Base-by-base conservation (phyloP, 2,888 invertebrate species). In the Andrena bicolor region DNA sequence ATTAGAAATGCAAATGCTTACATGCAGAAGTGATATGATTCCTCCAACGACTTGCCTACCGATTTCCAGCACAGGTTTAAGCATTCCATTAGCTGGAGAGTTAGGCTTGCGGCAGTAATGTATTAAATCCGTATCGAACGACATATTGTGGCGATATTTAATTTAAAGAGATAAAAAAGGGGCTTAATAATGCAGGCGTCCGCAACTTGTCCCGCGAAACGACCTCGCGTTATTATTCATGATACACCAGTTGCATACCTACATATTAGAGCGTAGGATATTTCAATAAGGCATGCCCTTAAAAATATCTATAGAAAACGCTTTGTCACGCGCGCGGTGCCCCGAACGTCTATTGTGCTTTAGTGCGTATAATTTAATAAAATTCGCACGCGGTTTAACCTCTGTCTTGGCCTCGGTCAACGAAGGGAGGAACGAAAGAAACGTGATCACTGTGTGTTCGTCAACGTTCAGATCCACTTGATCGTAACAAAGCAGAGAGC, bases 151-250 rank as follows among this genome's bases (percentile, higher is more conserved):
- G 7, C 23, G 49, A 68, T 61, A 60, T 49, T 60, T 72, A 49
- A 72, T 65, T 71, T 26, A 51, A 63, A 76, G n/a, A 35, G 6
- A 32, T 10, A 16, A 7, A 23, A n/a, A 20, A 10, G 26, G 3
- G 5, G 4, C 1, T 66, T 63, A 66, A 73, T 58, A 72, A 60
- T 56, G 51, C 41, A 53, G 60, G 13, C 41, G 53, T 7, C 32
- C 53, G 8, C 23, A 35, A 26, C 26, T 8, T 30, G 48, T 23
- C 61, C 2, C 16, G 10, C 30, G 20, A 49, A 60, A 48, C 35
- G 66, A 65, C 70, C 70, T 58, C 71, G 63, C 3, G 32, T 80
- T 49, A 53, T 23, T 76, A 72, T 76, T 71, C 30, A 75, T 69
- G 16, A 35, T 56, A 8, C 23, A 41, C 26, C 26, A 53, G n/a